Evolutionary conservation across 2,888 invertebrate genomes (phyloP), one percentile per base, ranked within the genome.

Genomic region (Tenthredo livida): DNA sequence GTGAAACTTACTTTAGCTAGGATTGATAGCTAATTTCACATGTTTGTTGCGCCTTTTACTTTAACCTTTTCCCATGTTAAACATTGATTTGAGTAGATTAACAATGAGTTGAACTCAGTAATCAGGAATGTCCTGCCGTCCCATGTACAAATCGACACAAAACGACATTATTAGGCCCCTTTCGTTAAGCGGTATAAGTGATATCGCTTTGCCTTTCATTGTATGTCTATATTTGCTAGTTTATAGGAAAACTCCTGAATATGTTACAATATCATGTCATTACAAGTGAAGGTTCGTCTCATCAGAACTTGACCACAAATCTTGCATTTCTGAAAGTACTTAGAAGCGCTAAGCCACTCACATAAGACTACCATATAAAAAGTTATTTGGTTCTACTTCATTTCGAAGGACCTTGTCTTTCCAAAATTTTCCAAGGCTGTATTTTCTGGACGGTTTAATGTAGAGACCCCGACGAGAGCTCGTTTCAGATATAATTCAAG

Each of bases 211-310:
- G 58, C 17, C 1, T 61, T 10, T 10, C 6, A 61, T 61, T 61
- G n/a, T 25, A n/a, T 50, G 2, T 61, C 10, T 61, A 25, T 25
- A 9, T 61, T 21, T 61, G 61, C 9, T 61, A 61, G 25, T 25
- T 61, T 61, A 25, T 7, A 0, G 9, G 7, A 25, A 61, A 43
- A 43, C 43, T 43, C n/a, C 54, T n/a, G n/a, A 58, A n/a, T 21
- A n/a, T 58, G 58, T 58, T 58, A 58, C n/a, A n/a, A n/a, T n/a
- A 58, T 17, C n/a, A 58, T n/a, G 58, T 58, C 58, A 58, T 58
- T n/a, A 58, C n/a, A 21, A 58, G 58, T 58, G n/a, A 58, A n/a
- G 2, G 29, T 29, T 29, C 29, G 29, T 29, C 29, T 29, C 29
- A 29, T 29, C 29, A 29, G 29, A 29, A 29, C 29, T 29, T 29